Conservation (phyloP, 2,797 vertebrate species). For the Denticeps clupeoides region DNA sequence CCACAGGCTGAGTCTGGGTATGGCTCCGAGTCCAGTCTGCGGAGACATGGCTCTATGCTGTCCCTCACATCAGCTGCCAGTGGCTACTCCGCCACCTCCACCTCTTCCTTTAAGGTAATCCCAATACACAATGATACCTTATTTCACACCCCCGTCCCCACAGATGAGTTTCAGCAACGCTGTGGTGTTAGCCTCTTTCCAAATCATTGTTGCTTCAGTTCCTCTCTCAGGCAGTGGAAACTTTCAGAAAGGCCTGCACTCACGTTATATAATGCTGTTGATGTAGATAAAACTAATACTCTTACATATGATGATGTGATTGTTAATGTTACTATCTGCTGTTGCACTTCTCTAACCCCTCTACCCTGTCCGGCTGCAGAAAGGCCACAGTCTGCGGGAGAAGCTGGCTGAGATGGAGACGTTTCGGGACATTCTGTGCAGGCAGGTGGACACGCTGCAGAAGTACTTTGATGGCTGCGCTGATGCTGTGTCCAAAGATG, state of each 20-base stretch:
- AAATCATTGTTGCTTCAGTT: no score
- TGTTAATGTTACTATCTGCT: not conserved
- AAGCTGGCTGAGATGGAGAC: conserved; percentile 98
- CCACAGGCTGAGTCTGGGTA: conserved; percentile 86
- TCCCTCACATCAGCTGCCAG: conserved; percentile 94
- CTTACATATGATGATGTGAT: no score
- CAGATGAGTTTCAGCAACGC: no score
- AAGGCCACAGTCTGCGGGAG: conserved; percentile 88
- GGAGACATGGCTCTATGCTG: conserved; percentile 89
- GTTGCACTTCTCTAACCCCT: no score
- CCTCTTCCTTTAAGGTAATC: conserved; percentile 90
- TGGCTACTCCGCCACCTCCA: conserved; percentile 87
- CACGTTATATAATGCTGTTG: no score
- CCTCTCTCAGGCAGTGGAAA: no score
- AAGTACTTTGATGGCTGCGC: conserved; percentile 91
- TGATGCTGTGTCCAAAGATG: conserved; percentile 82
- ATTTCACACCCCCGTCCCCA: no score
- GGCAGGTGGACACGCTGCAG: conserved; percentile 94
- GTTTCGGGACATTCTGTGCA: conserved; percentile 91
- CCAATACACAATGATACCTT: no score
- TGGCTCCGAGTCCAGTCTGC: conserved; percentile 88
- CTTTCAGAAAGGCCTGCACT: no score
- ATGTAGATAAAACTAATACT: no score
- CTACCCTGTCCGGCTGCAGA: no score
- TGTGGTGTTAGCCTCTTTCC: no score